A percentile compares a stretch with the other conserved stretches of the same genome.
phyloP scores from a whole-genome alignment of 2,888 invertebrate genomes.

The Limnephilus auricula region DNA sequence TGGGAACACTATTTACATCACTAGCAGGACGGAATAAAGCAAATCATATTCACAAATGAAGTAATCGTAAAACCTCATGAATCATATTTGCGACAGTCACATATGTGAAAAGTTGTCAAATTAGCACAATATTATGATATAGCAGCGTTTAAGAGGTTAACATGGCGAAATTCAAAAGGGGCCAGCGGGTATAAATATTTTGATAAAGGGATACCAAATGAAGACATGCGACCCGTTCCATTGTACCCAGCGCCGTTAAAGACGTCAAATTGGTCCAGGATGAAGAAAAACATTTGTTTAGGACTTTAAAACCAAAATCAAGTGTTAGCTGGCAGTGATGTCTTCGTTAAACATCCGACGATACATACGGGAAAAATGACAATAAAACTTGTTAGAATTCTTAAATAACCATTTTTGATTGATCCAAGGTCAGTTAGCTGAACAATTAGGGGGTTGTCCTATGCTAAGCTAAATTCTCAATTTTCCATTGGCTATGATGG shows the following conservation, averaged over 20 bases:
- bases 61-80: background rate
- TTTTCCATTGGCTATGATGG: too few relatives aligned
- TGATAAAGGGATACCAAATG: conserved; percentile 4
- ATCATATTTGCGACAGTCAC: background rate
- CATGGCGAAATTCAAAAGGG: background rate
- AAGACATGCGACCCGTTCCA: background rate
- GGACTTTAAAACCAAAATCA: background rate
- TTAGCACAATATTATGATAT: background rate
- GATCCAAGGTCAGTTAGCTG: too few relatives aligned
- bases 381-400: background rate
- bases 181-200: conserved; percentile 16
- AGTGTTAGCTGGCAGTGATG: background rate
- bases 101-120: background rate
- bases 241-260: conserved; percentile 16
- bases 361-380: background rate
- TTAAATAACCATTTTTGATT: too few relatives aligned
- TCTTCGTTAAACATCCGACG: background rate
- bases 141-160: too few relatives aligned
- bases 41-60: background rate
- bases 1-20: background rate
- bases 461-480: too few relatives aligned
- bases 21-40: background rate
- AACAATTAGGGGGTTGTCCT: too few relatives aligned
- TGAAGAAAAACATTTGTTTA: conserved; percentile 29
- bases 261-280: conserved; percentile 12